phyloP scores from a whole-genome alignment of 1,140 invertebrate species.

The Phymorhynchus buccinoides region DNA sequence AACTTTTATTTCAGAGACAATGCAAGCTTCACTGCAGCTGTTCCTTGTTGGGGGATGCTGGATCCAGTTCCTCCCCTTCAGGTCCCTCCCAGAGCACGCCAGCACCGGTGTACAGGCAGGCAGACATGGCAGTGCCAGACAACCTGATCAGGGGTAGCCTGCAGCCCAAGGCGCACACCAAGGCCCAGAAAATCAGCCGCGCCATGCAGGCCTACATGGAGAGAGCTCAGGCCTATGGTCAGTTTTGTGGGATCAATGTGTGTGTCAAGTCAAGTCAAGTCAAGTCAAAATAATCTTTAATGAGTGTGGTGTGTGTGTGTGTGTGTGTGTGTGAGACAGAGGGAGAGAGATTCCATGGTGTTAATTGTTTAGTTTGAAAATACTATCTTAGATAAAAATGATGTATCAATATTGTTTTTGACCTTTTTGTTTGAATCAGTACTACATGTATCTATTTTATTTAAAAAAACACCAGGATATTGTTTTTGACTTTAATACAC shows the following conservation, averaged over 20 bases:
- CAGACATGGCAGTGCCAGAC: slow-evolving; percentile 1
- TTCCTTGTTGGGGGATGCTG: not conserved
- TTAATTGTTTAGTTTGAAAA: no score
- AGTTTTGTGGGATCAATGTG: slow-evolving; percentile 18
- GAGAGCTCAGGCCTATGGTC: slow-evolving; percentile 84
- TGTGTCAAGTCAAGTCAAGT: not conserved
- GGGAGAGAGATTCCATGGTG: not conserved
- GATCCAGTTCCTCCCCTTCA: not conserved
- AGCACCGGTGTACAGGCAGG: not conserved
- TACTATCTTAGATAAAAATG: no score
- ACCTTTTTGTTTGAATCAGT: no score
- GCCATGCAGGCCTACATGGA: slow-evolving; percentile 91
- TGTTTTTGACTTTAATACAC: no score
- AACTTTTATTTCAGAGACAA: not conserved
- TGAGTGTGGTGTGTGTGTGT: no score
- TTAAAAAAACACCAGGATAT: no score
- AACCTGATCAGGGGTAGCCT: slow-evolving; percentile 17
- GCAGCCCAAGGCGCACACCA: slow-evolving; percentile 42
- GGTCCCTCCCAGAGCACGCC: not conserved
- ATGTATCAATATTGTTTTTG: no score
- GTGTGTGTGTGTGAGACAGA: not conserved
- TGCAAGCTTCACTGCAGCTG: not conserved
- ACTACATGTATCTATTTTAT: no score
- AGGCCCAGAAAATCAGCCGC: slow-evolving; percentile 78
- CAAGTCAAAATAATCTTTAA: no score